A percentile compares a stretch with the other conserved stretches of the same genome.
These are phyloP conservation scores for Trachops cirrhosus DNA, from an alignment of 2,797 vertebrate genomes.

Conservation along the genomic window DNA sequence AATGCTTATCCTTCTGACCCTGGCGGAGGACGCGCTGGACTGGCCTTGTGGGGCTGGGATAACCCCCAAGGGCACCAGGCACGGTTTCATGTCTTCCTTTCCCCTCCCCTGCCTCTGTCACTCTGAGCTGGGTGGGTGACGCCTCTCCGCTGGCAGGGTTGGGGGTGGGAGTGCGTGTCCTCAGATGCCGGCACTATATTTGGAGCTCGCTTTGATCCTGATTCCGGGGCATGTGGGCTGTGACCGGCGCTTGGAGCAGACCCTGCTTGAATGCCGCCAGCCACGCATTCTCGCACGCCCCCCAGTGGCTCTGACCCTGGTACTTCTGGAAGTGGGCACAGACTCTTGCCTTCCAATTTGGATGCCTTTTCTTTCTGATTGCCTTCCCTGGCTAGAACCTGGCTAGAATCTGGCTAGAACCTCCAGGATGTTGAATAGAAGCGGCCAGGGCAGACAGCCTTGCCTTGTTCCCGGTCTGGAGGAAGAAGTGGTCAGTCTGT, in stretches of 20 bases:
- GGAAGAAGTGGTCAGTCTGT: not conserved
- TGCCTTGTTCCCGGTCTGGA: not conserved
- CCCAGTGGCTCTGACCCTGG: not conserved
- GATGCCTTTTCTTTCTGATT: not conserved
- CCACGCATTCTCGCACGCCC: not conserved
- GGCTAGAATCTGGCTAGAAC: not conserved
- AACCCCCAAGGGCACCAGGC: not conserved
- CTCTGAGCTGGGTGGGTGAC: not conserved
- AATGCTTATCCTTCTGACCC: not conserved
- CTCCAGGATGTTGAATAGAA: not conserved
- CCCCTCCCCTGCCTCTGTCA: not conserved
- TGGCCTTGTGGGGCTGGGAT: not conserved
- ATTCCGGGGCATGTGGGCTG: not conserved
- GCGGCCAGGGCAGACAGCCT: not conserved
- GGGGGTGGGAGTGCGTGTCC: slow-evolving; percentile 43
- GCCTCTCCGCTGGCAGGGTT: not conserved
- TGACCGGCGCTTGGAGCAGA: not conserved
- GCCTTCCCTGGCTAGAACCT: not conserved
- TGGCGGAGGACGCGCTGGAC: not conserved
- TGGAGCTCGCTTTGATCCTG: slow-evolving; percentile 26
- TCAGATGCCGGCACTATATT: slow-evolving; percentile 43
- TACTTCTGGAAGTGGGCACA: not conserved
- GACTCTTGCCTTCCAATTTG: not conserved
- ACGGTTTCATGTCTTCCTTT: not conserved
- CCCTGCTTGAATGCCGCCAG: not conserved